phyloP scores from a whole-genome alignment of 2,888 invertebrate genomes.

The Cerceris ruficornis region DNA sequence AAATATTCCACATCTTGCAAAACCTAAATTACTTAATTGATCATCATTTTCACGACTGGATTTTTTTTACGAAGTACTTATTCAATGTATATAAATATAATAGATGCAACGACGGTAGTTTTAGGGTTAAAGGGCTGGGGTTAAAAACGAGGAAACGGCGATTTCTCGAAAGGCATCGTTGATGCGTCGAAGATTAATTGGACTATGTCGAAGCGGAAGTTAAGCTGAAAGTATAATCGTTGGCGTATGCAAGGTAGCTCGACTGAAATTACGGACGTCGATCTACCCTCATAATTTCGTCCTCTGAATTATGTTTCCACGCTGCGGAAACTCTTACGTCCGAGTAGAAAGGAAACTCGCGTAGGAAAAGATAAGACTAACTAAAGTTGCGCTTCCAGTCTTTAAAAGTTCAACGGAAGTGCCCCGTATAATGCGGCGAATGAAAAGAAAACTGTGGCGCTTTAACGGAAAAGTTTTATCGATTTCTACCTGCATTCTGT shows the following conservation, averaged over 20 bases:
- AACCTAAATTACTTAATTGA: no score
- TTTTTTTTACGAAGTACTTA: no score
- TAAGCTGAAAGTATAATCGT: slow-evolving; percentile 49
- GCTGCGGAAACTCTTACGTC: background rate
- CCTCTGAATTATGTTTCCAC: background rate
- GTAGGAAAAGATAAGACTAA: background rate
- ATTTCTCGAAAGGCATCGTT: no score
- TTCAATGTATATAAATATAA: no score
- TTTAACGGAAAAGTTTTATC: no score
- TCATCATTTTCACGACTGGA: no score
- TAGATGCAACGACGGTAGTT: no score
- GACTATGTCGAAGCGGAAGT: background rate
- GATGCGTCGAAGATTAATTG: background rate
- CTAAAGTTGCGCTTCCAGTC: background rate
- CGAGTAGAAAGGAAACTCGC: background rate
- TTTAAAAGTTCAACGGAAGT: background rate
- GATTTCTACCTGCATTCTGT: no score
- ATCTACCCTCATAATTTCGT: slow-evolving; percentile 9
- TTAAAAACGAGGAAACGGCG: no score
- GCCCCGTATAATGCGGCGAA: background rate
- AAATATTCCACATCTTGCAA: no score
- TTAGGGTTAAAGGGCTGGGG: no score
- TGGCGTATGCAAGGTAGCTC: background rate
- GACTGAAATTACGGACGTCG: background rate
- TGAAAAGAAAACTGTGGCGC: background rate